Evolutionary conservation across 2,888 invertebrate genomes (phyloP).

Genomic region (Cephus pulcher): DNA sequence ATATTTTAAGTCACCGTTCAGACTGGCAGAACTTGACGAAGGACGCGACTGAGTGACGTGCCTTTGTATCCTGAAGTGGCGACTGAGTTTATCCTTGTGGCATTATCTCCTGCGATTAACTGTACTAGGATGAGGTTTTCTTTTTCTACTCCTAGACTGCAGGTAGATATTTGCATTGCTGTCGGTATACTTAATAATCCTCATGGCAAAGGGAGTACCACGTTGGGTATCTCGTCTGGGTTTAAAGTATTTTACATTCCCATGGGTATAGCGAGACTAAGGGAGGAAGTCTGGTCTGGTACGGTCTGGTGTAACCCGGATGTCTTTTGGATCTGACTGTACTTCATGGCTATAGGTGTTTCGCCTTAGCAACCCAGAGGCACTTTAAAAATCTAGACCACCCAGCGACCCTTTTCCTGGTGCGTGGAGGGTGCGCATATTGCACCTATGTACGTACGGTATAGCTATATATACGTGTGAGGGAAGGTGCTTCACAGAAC

Average conservation of each 20-base stretch:
- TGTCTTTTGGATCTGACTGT: background rate
- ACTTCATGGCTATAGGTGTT: conserved; percentile 17
- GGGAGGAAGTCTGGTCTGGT: background rate
- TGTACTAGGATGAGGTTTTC: background rate
- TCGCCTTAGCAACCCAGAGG: conserved; percentile 43
- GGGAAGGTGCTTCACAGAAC: conserved; percentile 46
- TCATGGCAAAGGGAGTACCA: background rate
- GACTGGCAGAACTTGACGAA: background rate
- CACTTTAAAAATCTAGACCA: conserved; percentile 60
- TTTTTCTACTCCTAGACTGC: background rate
- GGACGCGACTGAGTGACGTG: background rate
- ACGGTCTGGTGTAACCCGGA: background rate
- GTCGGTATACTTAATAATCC: background rate
- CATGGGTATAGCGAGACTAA: background rate
- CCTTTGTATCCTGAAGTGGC: background rate
- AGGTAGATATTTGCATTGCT: background rate
- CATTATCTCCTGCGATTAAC: background rate
- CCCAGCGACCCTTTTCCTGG: conserved; percentile 58
- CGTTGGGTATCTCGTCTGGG: background rate
- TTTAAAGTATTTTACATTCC: background rate
- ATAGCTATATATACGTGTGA: conserved; percentile 40
- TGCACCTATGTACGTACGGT: conserved; percentile 7
- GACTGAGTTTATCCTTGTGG: background rate
- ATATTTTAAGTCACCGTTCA: background rate
- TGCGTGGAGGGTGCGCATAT: conserved; percentile 23